Percentiles rank a stretch among this genome's conserved stretches.
Conservation (phyloP, 2,888 invertebrate genomes). For the Epistrophella euchroma region DNA sequence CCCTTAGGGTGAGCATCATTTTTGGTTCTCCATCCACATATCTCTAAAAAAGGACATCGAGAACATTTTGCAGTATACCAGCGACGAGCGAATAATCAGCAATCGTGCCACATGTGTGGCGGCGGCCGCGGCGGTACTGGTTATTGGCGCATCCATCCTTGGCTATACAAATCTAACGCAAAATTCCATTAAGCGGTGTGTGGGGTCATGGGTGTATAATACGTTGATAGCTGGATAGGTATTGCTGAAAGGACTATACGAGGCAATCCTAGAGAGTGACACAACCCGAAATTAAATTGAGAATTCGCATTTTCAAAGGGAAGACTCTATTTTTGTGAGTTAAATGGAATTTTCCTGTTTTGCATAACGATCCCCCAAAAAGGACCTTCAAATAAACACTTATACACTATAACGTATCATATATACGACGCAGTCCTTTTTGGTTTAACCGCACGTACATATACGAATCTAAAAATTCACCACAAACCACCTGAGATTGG, state of each 20-base stretch:
- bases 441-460: constrained; percentile 22
- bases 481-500: constrained; percentile 32
- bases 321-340: constrained; percentile 49
- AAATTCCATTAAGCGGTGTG: constrained; percentile 15
- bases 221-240: not conserved
- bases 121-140: not conserved
- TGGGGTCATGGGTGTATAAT: no score
- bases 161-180: constrained; percentile 20
- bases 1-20: not conserved
- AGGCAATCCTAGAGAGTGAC: not conserved
- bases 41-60: not conserved
- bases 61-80: constrained; percentile 7
- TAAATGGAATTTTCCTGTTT: constrained; percentile 69
- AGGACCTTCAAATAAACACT: constrained; percentile 1
- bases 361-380: constrained; percentile 34
- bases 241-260: constrained; percentile 13
- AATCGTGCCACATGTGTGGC: constrained; percentile 24
- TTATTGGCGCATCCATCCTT: not conserved
- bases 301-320: constrained; percentile 25
- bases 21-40: constrained; percentile 4
- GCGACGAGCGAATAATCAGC: constrained; percentile 15
- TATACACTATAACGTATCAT: not conserved
- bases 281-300: constrained; percentile 33
- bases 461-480: constrained; percentile 2
- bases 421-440: not conserved